Conservation (phyloP, 1,140 invertebrate species). For the Doryteuthis pealeii region DNA sequence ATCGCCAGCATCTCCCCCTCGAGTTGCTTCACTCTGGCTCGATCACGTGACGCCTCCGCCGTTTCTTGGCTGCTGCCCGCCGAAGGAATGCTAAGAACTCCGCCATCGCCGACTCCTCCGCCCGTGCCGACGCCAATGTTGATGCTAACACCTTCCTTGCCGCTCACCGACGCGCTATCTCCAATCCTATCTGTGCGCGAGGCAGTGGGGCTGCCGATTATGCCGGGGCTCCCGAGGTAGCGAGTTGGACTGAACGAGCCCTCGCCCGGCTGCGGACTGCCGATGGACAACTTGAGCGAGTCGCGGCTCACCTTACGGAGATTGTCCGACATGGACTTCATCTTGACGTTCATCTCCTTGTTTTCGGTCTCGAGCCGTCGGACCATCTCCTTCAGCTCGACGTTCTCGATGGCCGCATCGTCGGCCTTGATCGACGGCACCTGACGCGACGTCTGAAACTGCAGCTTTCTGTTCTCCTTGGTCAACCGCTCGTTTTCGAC, state of each 20-base stretch:
- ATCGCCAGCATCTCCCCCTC: slow-evolving; percentile 27
- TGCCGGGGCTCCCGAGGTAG: background rate
- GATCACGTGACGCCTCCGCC: slow-evolving; percentile 52
- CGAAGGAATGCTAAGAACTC: slow-evolving; percentile 19
- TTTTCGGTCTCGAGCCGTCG: slow-evolving; percentile 38
- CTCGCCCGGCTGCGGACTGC: background rate
- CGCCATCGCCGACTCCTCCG: slow-evolving; percentile 15
- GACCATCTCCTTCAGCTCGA: slow-evolving; percentile 41
- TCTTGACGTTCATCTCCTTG: slow-evolving; percentile 63
- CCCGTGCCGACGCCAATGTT: slow-evolving; percentile 19
- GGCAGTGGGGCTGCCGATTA: background rate
- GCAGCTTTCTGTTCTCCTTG: slow-evolving; percentile 72
- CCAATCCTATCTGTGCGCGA: background rate
- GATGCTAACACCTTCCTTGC: background rate
- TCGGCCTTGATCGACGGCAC: slow-evolving; percentile 37
- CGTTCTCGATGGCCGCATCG: slow-evolving; percentile 47
- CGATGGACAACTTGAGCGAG: slow-evolving; percentile 23
- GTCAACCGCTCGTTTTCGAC: slow-evolving; percentile 74
- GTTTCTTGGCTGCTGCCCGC: slow-evolving; percentile 25
- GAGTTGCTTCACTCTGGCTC: slow-evolving; percentile 24
- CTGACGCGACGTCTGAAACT: slow-evolving; percentile 31
- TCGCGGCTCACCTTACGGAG: slow-evolving; percentile 61
- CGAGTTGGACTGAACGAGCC: no score
- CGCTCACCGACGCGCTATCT: slow-evolving; percentile 3
- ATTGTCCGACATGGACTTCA: slow-evolving; percentile 64